phyloP scores from a whole-genome alignment of 1,140 invertebrate species.

The Tetraneura akinire region DNA sequence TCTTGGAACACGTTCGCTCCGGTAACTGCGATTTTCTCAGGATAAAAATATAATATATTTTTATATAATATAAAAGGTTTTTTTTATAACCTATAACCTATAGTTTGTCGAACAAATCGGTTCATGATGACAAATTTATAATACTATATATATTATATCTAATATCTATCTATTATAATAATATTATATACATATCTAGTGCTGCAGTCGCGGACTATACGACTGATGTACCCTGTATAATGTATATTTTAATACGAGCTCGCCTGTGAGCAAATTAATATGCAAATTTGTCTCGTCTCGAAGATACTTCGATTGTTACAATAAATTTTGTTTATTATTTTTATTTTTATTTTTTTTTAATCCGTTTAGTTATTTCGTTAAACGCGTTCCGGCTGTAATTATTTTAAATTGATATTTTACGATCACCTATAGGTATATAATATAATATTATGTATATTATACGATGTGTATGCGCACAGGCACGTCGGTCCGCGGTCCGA shows the following conservation, averaged over 20 bases:
- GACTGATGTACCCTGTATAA: too few species aligned
- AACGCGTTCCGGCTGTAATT: conserved; percentile 41
- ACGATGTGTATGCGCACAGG: background rate
- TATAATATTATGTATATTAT: background rate
- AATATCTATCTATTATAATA: too few species aligned
- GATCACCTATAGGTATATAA: background rate
- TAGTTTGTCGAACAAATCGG: too few species aligned
- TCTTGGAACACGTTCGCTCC: too few species aligned
- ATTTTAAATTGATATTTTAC: conserved; percentile 51
- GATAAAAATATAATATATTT: too few species aligned
- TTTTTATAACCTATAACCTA: too few species aligned
- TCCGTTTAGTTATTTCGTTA: conserved; percentile 30
- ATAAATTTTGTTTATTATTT: conserved; percentile 10
- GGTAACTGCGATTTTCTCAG: too few species aligned
- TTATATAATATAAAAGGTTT: too few species aligned
- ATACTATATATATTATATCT: too few species aligned
- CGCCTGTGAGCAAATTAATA: conserved; percentile 20
- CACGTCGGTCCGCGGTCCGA: background rate
- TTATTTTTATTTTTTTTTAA: background rate
- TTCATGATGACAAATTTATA: too few species aligned
- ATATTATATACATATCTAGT: too few species aligned
- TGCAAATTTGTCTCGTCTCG: conserved; percentile 29
- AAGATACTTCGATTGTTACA: conserved; percentile 13
- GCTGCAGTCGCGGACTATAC: too few species aligned
- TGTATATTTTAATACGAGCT: background rate